Percentiles rank a stretch among this genome's conserved stretches.
phyloP scores from a whole-genome alignment of 1,140 invertebrate genomes.

The Trichoplusia ni region DNA sequence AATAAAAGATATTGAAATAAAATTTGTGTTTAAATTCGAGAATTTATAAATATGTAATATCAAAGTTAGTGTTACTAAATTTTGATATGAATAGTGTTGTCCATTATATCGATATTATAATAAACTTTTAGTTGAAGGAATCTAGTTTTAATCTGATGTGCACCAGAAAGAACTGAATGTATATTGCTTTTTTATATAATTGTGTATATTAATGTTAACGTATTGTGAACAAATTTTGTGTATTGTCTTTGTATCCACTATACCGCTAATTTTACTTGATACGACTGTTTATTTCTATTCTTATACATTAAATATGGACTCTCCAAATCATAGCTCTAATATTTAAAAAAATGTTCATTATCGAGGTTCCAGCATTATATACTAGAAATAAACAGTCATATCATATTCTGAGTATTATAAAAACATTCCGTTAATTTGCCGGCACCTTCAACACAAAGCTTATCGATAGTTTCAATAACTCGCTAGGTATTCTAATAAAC shows the following conservation, averaged over 20 bases:
- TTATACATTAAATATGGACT: too few species aligned
- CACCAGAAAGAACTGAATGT: conserved; percentile 55
- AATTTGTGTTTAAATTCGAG: not conserved
- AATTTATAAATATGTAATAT: not conserved
- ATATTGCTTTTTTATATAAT: conserved; percentile 33
- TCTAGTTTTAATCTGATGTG: conserved; percentile 38
- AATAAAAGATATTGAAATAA: not conserved
- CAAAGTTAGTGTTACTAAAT: conserved; percentile 1
- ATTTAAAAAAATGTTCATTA: too few species aligned
- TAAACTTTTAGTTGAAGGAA: not conserved
- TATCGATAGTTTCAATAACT: conserved; percentile 16
- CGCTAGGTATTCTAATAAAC: not conserved
- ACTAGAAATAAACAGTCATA: conserved; percentile 4
- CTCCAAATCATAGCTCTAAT: too few species aligned
- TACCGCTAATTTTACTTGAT: too few species aligned
- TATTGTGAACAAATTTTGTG: conserved; percentile 24
- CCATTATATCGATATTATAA: conserved; percentile 15
- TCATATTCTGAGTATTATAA: not conserved
- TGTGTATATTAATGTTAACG: conserved; percentile 26
- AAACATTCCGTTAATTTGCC: conserved; percentile 24
- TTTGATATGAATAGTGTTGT: conserved; percentile 14
- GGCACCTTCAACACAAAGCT: not conserved
- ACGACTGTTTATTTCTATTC: not conserved
- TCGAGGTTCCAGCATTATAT: not conserved
- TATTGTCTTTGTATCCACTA: not conserved